Percentiles rank a stretch among this genome's conserved stretches.
These are phyloP conservation scores for Xiphydria camelus DNA, from an alignment of 2,888 invertebrate species.

Conservation along the genomic window DNA sequence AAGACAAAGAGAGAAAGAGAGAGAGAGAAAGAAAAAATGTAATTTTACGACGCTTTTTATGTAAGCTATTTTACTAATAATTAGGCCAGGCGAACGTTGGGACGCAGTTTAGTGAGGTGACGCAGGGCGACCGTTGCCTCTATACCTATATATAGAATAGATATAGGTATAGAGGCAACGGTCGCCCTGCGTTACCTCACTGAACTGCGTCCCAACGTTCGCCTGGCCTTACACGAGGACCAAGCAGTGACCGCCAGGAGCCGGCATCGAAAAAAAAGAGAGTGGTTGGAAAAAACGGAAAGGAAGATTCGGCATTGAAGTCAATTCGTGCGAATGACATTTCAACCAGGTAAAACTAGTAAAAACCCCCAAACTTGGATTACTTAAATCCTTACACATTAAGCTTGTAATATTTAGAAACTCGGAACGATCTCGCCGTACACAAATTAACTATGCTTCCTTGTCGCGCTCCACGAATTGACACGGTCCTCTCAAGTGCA, in stretches of 20 bases:
- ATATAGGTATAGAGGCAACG: too few relatives aligned
- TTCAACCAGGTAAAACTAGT: slow-evolving; percentile 20
- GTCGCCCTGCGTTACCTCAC: too few relatives aligned
- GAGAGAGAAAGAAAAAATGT: slow-evolving; percentile 21
- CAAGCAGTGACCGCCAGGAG: too few relatives aligned
- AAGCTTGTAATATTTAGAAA: slow-evolving; percentile 20
- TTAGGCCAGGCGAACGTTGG: too few relatives aligned
- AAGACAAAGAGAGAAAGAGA: slow-evolving; percentile 23
- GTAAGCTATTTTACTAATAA: slow-evolving; percentile 6
- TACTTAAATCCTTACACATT: slow-evolving; percentile 18
- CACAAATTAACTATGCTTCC: background rate
- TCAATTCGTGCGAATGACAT: too few relatives aligned
- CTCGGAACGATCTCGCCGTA: slow-evolving; percentile 6
- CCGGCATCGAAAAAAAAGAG: slow-evolving; percentile 19
- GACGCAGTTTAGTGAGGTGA: too few relatives aligned
- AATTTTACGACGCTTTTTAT: slow-evolving; percentile 12
- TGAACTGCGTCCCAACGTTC: too few relatives aligned
- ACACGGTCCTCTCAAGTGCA: too few relatives aligned
- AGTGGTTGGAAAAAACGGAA: slow-evolving; percentile 10
- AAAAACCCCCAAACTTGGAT: slow-evolving; percentile 24
- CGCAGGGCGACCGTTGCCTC: too few relatives aligned
- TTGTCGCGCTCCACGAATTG: too few relatives aligned
- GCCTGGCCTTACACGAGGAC: too few relatives aligned
- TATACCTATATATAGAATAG: too few relatives aligned
- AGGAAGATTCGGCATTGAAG: slow-evolving; percentile 1